Evolutionary conservation across 2,888 invertebrate genomes (phyloP), one percentile per base, ranked within the genome.

Genomic region (Junonia oenone): DNA sequence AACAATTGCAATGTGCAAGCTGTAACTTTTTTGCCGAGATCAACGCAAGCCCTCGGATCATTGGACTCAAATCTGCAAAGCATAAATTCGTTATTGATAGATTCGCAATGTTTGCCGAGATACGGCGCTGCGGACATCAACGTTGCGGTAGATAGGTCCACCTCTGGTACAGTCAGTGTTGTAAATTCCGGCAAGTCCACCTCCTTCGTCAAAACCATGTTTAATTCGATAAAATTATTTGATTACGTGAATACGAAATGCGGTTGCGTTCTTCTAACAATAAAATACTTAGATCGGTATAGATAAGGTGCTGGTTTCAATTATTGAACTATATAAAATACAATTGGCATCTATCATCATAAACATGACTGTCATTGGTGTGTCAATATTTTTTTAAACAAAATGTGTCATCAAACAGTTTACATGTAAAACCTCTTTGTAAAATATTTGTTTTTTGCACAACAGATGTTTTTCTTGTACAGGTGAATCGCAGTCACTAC

Each of bases 71-170:
- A 73, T n/a, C 94, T 92, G 68, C 99, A 99, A 38, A 99, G 85
- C 93, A 98, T 94, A 76, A 96, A 99, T 83, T 99, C 98, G 95
- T 98, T 98, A 86, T 97, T 97, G 67, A 94, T 90, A 52, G 89
- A 82, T 86, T 99, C 97, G 83, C 99, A 99, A 68, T 93, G 92
- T 83, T 97, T 97, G 63, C 98, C 99, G 68, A 99, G 86, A 82
- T 98, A 97, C 68, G 96, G 95, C 11, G 96, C 94, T 0, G 95
- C 98, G 14, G 98, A 95, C 76, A 95, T 93, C 19, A 99, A 90
- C 46, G 95, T 94, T 6, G 97, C 92, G 2, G 95, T 93, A 2
- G 97, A 95, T 35, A 99, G 70, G 68, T 96, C 93, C 6, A 98
- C 80, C 62, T 85, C 98, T 54, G 92, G 93, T n/a, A 96, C 95